phyloP scores from a whole-genome alignment of 1,140 invertebrate species.

The Hyphantria cunea region DNA sequence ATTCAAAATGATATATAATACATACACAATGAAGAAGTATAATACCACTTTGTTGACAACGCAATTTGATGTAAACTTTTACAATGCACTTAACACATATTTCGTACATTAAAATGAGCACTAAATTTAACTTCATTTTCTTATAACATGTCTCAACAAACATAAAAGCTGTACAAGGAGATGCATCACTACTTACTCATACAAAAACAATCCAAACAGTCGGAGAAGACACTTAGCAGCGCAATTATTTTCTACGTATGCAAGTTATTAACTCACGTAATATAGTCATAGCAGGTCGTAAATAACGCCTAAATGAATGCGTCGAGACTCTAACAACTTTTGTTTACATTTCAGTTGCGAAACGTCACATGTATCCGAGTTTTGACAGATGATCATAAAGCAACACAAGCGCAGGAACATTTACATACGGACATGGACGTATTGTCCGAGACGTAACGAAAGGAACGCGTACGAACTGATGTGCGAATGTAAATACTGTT shows the following conservation, averaged over 20 bases:
- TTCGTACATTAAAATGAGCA: constrained; percentile 38
- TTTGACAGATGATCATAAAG: constrained; percentile 77
- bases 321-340: constrained; percentile 55
- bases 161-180: constrained; percentile 43
- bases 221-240: constrained; percentile 56
- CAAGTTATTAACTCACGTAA: constrained; percentile 73
- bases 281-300: constrained; percentile 57
- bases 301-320: constrained; percentile 65
- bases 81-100: constrained; percentile 35
- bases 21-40: too few species aligned
- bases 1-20: constrained; percentile 13
- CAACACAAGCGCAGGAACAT: constrained; percentile 67
- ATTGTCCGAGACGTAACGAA: constrained; percentile 30
- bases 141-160: constrained; percentile 26
- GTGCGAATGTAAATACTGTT: constrained; percentile 44
- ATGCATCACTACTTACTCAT: constrained; percentile 70
- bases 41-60: constrained; percentile 28
- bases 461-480: constrained; percentile 19
- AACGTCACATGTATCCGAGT: constrained; percentile 76
- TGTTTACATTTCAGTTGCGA: constrained; percentile 78
- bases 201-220: constrained; percentile 72
- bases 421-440: constrained; percentile 57
- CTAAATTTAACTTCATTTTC: constrained; percentile 42
- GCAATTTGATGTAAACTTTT: constrained; percentile 44
- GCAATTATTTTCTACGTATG: constrained; percentile 74